Evolutionary conservation across 2,888 invertebrate genomes (phyloP).

Genomic region (Trichogramma evanescens): DNA sequence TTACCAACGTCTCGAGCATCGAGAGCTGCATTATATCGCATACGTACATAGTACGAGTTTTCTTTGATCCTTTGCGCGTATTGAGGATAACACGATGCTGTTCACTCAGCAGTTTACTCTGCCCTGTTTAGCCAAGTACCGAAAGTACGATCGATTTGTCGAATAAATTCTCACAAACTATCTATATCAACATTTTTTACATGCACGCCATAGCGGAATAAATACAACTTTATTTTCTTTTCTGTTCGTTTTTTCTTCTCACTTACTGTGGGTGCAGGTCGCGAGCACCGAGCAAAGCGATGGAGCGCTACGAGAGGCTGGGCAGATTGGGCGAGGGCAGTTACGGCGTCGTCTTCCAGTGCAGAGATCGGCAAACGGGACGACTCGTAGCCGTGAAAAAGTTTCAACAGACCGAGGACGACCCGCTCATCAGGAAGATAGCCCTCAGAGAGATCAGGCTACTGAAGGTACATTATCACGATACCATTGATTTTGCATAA

Average conservation of each 20-base stretch:
- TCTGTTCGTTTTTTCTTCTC: neutral
- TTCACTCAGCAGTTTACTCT: conserved; percentile 42
- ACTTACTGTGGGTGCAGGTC: conserved; percentile 53
- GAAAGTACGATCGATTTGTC: conserved; percentile 35
- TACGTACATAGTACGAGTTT: conserved; percentile 6
- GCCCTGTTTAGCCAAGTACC: conserved; percentile 43
- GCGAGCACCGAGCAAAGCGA: conserved; percentile 75
- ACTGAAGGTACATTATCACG: conserved; percentile 65
- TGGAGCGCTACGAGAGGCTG: conserved; percentile 93
- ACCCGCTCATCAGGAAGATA: conserved; percentile 92
- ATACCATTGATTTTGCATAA: neutral
- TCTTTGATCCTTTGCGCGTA: conserved; percentile 23
- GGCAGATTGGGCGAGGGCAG: conserved; percentile 92
- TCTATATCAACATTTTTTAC: neutral
- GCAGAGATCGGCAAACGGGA: conserved; percentile 88
- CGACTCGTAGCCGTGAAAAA: conserved; percentile 94
- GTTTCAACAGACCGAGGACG: conserved; percentile 94
- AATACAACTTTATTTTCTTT: neutral
- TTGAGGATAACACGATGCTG: conserved; percentile 35
- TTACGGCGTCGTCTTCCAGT: conserved; percentile 94
- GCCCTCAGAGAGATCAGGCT: conserved; percentile 90
- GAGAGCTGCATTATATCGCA: neutral
- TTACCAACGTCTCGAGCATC: no score
- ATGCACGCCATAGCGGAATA: neutral
- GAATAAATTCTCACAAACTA: conserved; percentile 1